Evolutionary conservation across 2,113 vertebrate species (phyloP).

Genomic region (Odobenus rosmarus): DNA sequence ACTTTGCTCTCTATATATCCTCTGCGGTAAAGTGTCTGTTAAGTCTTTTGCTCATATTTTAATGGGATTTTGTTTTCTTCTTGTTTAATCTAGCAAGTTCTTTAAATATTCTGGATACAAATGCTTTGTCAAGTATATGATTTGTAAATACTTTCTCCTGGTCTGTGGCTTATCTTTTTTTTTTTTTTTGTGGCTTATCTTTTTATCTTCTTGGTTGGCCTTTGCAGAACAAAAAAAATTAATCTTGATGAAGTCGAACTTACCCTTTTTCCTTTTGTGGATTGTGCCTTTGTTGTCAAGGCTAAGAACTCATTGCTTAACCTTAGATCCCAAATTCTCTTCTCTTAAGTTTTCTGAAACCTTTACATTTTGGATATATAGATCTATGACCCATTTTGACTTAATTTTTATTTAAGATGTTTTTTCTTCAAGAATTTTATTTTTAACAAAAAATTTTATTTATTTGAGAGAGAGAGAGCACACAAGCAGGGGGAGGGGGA

Average conservation of each 20-base stretch:
- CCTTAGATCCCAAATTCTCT: background rate
- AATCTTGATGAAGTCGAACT: background rate
- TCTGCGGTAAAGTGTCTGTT: background rate
- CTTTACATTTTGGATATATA: background rate
- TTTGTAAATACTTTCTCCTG: slow-evolving; percentile 41
- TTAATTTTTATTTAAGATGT: background rate
- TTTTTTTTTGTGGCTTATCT: background rate
- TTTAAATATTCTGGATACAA: slow-evolving; percentile 16
- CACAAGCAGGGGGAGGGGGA: background rate
- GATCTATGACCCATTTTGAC: background rate
- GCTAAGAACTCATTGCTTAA: background rate
- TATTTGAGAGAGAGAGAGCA: too few relatives aligned
- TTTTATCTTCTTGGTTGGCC: background rate
- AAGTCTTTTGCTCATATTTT: slow-evolving; percentile 20
- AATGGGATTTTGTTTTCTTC: background rate
- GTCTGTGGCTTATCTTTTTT: background rate
- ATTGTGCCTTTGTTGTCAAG: slow-evolving; percentile 28
- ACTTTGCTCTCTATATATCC: background rate
- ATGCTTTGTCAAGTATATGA: background rate
- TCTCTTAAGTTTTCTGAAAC: background rate
- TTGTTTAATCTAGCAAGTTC: slow-evolving; percentile 14
- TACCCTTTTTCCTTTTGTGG: background rate
- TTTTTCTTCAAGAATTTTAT: background rate
- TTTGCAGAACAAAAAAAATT: slow-evolving; percentile 2
- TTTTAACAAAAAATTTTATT: background rate